Conservation (phyloP, 2,888 invertebrate species). For the Heliconius ethilla region DNA sequence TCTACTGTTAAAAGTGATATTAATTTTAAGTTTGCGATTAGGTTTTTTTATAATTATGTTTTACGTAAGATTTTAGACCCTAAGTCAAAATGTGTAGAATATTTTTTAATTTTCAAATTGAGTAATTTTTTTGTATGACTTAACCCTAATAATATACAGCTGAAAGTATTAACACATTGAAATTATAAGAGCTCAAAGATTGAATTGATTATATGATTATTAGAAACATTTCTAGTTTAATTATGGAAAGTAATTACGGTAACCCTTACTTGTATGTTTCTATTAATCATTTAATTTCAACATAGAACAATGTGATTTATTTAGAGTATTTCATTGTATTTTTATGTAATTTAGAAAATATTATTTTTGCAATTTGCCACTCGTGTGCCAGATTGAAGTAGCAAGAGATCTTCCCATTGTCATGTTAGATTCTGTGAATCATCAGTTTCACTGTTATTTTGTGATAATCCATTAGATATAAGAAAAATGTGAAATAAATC, state of each 20-base stretch:
- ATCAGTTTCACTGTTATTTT: slow-evolving; percentile 77
- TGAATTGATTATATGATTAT: not conserved
- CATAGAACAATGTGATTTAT: slow-evolving; percentile 21
- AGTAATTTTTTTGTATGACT: slow-evolving; percentile 8
- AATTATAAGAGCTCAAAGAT: slow-evolving; percentile 28
- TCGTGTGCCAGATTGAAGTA: slow-evolving; percentile 54
- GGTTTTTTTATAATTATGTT: slow-evolving; percentile 46
- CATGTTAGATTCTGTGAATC: slow-evolving; percentile 79
- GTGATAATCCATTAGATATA: slow-evolving; percentile 73
- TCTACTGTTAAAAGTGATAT: slow-evolving; percentile 76
- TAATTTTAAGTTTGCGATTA: slow-evolving; percentile 66
- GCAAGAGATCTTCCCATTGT: slow-evolving; percentile 61
- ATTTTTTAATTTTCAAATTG: slow-evolving; percentile 29
- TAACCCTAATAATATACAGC: slow-evolving; percentile 3
- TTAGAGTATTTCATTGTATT: slow-evolving; percentile 19
- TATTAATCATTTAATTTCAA: not conserved
- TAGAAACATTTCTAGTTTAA: not conserved
- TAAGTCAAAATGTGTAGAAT: slow-evolving; percentile 38
- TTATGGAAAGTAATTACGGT: not conserved
- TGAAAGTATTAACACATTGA: slow-evolving; percentile 26
- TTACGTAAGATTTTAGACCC: slow-evolving; percentile 32
- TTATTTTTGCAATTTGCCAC: slow-evolving; percentile 55
- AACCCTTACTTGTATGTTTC: not conserved
- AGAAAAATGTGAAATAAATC: slow-evolving; percentile 70
- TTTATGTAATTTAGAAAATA: slow-evolving; percentile 25